Conservation (phyloP, 64 coral and sea anemone species). For the Porites lutea region DNA sequence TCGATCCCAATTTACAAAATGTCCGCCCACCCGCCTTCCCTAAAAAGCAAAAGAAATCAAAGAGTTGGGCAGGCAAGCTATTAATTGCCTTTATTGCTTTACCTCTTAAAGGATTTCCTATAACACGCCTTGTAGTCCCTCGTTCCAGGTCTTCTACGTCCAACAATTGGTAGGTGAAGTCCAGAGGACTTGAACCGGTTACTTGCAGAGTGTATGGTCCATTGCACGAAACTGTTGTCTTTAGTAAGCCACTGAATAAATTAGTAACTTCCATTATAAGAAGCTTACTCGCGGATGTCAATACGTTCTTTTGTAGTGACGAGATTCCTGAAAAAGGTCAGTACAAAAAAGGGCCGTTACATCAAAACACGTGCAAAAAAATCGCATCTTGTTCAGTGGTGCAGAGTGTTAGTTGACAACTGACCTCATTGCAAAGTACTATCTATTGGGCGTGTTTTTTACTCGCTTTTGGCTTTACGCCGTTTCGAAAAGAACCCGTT, state of each 20-base stretch:
- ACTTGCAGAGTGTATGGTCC: constrained; percentile 68
- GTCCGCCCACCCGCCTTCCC: no score
- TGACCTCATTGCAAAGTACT: no score
- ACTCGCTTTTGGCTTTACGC: no score
- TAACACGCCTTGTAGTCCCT: constrained; percentile 13
- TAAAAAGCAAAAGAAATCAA: no score
- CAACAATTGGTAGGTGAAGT: constrained; percentile 76
- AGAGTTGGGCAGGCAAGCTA: no score
- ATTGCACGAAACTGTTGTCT: constrained; percentile 25
- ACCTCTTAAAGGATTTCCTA: constrained; percentile 77
- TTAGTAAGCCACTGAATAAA: constrained; percentile 34
- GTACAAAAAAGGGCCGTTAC: no score
- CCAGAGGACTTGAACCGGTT: constrained; percentile 60
- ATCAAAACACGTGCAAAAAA: no score
- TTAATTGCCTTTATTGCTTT: not conserved
- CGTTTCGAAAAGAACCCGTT: no score
- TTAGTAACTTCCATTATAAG: constrained; percentile 38
- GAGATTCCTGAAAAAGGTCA: constrained; percentile 7
- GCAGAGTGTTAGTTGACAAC: no score
- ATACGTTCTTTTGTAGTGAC: not conserved
- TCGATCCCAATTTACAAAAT: no score
- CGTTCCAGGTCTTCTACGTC: constrained; percentile 11
- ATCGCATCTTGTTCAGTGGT: no score
- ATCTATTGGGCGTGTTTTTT: no score
- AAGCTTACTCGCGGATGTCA: constrained; percentile 4